Evolutionary conservation across 1,140 invertebrate species (phyloP), one percentile per base, ranked within the genome.

Genomic region (Drosophila serrata): DNA sequence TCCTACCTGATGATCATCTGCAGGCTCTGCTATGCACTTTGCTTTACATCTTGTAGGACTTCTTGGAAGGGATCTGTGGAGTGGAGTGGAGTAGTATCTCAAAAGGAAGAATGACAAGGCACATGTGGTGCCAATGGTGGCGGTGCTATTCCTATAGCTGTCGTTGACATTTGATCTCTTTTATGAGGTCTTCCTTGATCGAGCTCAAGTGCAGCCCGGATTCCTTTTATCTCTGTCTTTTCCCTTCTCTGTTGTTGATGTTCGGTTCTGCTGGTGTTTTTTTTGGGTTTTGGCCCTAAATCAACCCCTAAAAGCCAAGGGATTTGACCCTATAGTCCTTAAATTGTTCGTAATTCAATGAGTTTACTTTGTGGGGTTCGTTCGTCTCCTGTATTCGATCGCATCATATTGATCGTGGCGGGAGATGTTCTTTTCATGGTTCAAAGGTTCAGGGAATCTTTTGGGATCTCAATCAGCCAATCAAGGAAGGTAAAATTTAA

Each of bases 161-260:
- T 63, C 63, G 73, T 90, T 90, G 85, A 90, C 85, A 90, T 90
- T 90, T 90, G 85, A 90, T 90, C 85, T 85, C 85, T 81, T 88
- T 88, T 90, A 90, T 90, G 86, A 85, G 81, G 73, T 81, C 81
- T 81, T 69, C 76, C 48, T 65, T 82, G 42, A 40, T 48, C 61
- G 37, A 37, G 60, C 74, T 69, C 60, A 60, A 75, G 73, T 81
- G 69, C 69, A 72, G 65, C 53, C 58, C 43, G 33, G 24, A 59
- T 73, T 72, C 69, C 65, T 53, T 53, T 73, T 74, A 37, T 74
- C 70, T 73, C 40, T 15, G 22, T 29, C 8, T 29, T 11, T 27
- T 3, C 17, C 37, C 55, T 29, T 24, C 46, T 43, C 24, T 31
- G 51, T 69, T 17, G 12, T 19, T 19, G n/a, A 17, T 51, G 33